These are phyloP conservation scores for Brachypteracias leptosomus DNA, from an alignment of 2,113 vertebrate species.

Conservation along the genomic window DNA sequence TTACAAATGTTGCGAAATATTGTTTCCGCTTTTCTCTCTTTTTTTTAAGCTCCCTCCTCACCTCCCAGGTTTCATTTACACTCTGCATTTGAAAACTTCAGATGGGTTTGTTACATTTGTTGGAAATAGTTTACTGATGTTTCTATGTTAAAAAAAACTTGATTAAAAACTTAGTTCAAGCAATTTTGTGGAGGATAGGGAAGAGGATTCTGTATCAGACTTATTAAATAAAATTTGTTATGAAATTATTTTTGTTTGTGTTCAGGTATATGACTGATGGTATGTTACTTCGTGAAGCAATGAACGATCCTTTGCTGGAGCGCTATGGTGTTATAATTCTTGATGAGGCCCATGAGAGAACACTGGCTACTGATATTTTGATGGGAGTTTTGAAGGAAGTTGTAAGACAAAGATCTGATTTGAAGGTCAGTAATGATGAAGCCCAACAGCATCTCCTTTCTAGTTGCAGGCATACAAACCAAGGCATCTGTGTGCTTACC, in stretches of 20 bases:
- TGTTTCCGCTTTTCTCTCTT: fast-evolving
- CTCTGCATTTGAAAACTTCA: neutral
- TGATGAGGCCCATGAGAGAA: conserved; percentile 96
- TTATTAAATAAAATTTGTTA: neutral
- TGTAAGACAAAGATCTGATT: conserved; percentile 89
- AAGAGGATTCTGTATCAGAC: neutral
- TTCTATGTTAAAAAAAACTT: neutral
- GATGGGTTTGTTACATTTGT: neutral
- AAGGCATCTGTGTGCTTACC: neutral
- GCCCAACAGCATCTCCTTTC: neutral
- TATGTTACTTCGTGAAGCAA: conserved; percentile 95
- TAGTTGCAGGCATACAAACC: neutral
- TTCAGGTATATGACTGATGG: conserved; percentile 96
- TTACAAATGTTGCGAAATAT: neutral
- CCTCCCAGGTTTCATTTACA: neutral
- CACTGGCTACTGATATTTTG: conserved; percentile 94
- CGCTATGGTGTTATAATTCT: conserved; percentile 95
- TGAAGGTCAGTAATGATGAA: conserved; percentile 82
- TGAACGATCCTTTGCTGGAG: conserved; percentile 96
- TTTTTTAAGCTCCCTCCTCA: neutral
- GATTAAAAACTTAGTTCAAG: neutral
- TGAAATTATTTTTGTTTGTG: neutral
- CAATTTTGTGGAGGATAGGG: neutral
- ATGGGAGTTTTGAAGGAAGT: conserved; percentile 97
- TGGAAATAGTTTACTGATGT: neutral